Percentiles rank a stretch among this genome's conserved stretches.
Evolutionary conservation across 2,888 invertebrate genomes (phyloP).

Genomic region (Magallana nippona): DNA sequence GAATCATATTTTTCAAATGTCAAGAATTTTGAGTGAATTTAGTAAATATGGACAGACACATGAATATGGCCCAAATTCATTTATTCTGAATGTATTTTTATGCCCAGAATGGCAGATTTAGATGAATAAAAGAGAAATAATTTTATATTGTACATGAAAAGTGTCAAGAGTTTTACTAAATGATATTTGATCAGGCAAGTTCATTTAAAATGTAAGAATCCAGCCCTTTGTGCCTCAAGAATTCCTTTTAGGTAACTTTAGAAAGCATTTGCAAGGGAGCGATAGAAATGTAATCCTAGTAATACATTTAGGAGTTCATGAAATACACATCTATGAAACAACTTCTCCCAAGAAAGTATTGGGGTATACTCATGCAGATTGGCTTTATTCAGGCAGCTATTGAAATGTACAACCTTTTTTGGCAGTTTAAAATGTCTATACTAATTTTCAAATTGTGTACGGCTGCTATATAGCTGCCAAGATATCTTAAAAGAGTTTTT

Average conservation of each 20-base stretch:
- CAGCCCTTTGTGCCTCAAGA: slow-evolving; percentile 19
- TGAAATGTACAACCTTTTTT: background rate
- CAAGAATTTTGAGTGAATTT: background rate
- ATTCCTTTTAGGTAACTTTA: slow-evolving; percentile 14
- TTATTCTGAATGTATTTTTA: background rate
- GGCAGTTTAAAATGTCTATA: background rate
- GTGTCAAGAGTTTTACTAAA: background rate
- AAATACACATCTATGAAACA: background rate
- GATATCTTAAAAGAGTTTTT: background rate
- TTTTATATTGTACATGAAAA: slow-evolving; percentile 12
- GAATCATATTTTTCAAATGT: background rate
- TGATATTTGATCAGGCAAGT: slow-evolving; percentile 24
- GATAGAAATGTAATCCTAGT: slow-evolving; percentile 9
- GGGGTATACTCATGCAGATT: background rate
- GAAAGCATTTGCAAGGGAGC: background rate
- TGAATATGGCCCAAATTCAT: background rate
- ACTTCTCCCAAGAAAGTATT: background rate
- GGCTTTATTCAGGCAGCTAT: background rate
- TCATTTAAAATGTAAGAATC: slow-evolving; percentile 27
- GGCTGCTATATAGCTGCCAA: background rate
- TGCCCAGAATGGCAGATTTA: too few species aligned
- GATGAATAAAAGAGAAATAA: background rate
- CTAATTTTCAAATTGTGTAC: background rate
- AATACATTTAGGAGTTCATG: background rate
- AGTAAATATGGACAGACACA: background rate